phyloP scores from a whole-genome alignment of 2,113 vertebrate genomes.

The Meriones unguiculatus region DNA sequence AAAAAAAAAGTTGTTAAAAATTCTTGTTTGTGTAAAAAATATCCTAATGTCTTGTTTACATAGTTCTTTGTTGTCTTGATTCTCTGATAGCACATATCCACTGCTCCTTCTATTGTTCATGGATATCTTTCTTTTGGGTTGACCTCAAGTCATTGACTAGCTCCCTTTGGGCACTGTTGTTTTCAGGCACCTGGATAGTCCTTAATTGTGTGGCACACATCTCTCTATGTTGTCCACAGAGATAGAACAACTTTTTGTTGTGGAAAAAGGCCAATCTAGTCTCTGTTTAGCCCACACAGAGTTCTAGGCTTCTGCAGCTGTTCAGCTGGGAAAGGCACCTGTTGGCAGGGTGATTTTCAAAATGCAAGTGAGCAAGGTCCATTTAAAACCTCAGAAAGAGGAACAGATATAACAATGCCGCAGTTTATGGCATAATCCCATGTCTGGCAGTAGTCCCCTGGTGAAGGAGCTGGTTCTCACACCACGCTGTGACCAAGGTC shows the following conservation, averaged over 20 bases:
- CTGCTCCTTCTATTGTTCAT: background rate
- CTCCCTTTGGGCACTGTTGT: background rate
- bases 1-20: slow-evolving; percentile 25
- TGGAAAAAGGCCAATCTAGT: slow-evolving; percentile 61
- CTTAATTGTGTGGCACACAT: slow-evolving; percentile 1
- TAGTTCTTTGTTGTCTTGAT: background rate
- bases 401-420: slow-evolving; percentile 30
- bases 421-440: background rate
- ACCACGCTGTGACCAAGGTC: background rate
- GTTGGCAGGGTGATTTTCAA: slow-evolving; percentile 57
- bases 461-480: slow-evolving; percentile 12
- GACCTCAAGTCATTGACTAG: slow-evolving; percentile 47
- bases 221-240: slow-evolving; percentile 49
- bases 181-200: slow-evolving; percentile 50
- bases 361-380: slow-evolving; percentile 10
- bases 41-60: background rate
- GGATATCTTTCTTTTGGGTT: slow-evolving; percentile 9
- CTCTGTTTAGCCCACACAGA: slow-evolving; percentile 69
- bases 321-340: slow-evolving; percentile 70
- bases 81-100: background rate
- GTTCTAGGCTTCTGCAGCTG: slow-evolving; percentile 66
- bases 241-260: slow-evolving; percentile 64
- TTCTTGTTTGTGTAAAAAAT: slow-evolving; percentile 12
- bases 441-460: background rate
- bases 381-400: slow-evolving; percentile 41